Evolutionary conservation across 2,113 vertebrate species (phyloP).

Genomic region (Heterochromis multidens): DNA sequence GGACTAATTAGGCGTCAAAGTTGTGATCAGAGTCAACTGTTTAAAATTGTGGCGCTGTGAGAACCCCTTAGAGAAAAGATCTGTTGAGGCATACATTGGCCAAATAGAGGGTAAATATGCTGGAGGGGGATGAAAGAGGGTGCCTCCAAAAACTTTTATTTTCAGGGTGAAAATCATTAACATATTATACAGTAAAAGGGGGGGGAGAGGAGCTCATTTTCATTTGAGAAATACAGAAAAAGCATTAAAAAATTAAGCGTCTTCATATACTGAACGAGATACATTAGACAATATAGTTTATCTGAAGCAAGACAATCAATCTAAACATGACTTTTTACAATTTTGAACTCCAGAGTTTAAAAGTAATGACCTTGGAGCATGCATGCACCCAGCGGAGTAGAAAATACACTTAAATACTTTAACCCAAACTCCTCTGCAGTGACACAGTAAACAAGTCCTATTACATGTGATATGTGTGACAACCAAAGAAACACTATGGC

Average conservation of each 20-base stretch:
- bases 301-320: background rate
- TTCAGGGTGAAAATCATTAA: background rate
- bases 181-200: background rate
- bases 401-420: conserved; percentile 19
- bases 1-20: conserved; percentile 49
- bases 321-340: background rate
- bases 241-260: background rate
- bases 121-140: background rate
- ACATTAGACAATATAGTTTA: background rate
- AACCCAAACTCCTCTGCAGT: background rate
- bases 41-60: background rate
- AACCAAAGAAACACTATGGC: conserved; percentile 1
- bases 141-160: background rate
- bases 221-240: background rate
- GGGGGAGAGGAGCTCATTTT: background rate
- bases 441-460: conserved; percentile 21
- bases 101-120: background rate
- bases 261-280: too few relatives aligned
- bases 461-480: conserved; percentile 4
- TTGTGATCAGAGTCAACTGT: conserved; percentile 19
- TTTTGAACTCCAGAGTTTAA: background rate
- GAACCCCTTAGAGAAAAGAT: background rate
- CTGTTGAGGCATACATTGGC: background rate
- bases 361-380: background rate
- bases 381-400: background rate